Conservation (phyloP, 2,113 vertebrate species). For the Centropus unirufus region DNA sequence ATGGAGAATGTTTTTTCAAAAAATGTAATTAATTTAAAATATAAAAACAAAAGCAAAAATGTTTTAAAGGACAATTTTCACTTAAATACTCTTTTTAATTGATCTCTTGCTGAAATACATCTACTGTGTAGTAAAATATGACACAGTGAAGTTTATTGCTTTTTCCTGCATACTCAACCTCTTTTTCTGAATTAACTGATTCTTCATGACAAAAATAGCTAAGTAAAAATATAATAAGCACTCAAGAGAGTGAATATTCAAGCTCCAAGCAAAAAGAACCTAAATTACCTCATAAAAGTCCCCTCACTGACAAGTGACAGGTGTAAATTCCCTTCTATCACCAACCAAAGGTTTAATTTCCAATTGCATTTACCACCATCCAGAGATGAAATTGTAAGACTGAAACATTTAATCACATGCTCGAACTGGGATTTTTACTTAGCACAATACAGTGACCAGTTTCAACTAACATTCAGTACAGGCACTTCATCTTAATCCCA, state of each 20-base stretch:
- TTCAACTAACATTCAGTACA: not conserved
- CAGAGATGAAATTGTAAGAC: not conserved
- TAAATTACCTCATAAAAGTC: not conserved
- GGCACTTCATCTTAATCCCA: not conserved
- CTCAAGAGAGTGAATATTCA: not conserved
- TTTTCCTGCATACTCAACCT: not conserved
- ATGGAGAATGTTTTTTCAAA: not conserved
- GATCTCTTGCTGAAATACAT: not conserved
- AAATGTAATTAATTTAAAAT: not conserved
- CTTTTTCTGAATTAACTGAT: not conserved
- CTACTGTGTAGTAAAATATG: not conserved
- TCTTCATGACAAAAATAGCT: not conserved
- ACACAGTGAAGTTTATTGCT: not conserved
- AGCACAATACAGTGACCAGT: not conserved
- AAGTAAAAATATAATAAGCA: not conserved
- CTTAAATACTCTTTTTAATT: not conserved
- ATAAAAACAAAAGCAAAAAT: not conserved
- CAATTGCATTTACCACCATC: not conserved
- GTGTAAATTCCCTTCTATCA: not conserved
- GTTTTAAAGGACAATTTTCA: not conserved
- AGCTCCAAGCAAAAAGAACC: not conserved
- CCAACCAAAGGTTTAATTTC: not conserved
- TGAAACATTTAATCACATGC: not conserved
- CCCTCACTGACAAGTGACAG: not conserved
- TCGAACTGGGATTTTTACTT: not conserved